These are phyloP conservation scores for Idaea aversata DNA, from an alignment of 2,888 invertebrate genomes.

Conservation along the genomic window DNA sequence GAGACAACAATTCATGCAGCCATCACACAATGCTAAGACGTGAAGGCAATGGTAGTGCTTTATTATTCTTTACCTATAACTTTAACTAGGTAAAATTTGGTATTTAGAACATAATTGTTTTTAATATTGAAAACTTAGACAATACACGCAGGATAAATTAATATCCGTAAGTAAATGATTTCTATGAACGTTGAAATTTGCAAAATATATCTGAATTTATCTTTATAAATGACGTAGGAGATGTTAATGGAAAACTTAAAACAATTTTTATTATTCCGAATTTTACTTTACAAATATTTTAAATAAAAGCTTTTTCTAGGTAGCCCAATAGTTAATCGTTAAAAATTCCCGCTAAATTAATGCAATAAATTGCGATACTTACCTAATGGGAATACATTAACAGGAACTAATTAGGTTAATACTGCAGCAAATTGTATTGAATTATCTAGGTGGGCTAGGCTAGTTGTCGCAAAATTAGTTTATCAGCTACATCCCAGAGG, in stretches of 20 bases:
- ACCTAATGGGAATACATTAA: constrained; percentile 31
- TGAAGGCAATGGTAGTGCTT: neutral
- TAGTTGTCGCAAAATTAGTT: constrained; percentile 42
- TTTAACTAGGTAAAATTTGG: too few relatives aligned
- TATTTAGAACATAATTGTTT: too few relatives aligned
- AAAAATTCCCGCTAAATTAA: constrained; percentile 23
- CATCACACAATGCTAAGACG: neutral
- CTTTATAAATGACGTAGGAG: too few relatives aligned
- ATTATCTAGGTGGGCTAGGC: constrained; percentile 23
- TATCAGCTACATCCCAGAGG: constrained; percentile 37
- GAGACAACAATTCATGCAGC: neutral
- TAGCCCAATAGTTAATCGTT: constrained; percentile 1
- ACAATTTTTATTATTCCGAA: too few relatives aligned
- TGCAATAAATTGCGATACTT: constrained; percentile 28
- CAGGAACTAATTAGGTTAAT: constrained; percentile 47
- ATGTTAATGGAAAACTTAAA: too few relatives aligned
- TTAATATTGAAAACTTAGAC: too few relatives aligned
- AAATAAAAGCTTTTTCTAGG: neutral
- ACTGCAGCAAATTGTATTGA: constrained; percentile 34
- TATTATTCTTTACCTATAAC: too few relatives aligned
- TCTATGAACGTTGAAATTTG: too few relatives aligned
- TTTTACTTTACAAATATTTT: neutral
- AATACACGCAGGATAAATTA: too few relatives aligned
- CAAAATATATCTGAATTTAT: too few relatives aligned
- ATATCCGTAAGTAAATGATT: too few relatives aligned